phyloP scores from a whole-genome alignment of 2,797 vertebrate species.

The Scarus forsteni region DNA sequence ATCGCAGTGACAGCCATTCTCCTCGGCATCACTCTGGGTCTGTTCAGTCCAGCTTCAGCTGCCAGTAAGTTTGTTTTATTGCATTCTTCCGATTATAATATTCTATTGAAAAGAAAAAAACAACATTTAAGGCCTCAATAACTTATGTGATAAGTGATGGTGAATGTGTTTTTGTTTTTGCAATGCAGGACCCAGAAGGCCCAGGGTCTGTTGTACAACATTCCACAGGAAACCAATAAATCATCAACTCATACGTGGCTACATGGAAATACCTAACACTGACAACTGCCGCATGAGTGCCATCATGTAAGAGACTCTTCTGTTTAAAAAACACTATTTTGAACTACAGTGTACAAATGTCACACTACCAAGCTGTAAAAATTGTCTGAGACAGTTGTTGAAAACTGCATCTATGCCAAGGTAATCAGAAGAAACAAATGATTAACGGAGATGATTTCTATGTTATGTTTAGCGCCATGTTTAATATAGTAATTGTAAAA shows the following conservation, averaged over 20 bases:
- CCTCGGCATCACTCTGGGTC: conserved; percentile 57
- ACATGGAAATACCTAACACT: conserved; percentile 58
- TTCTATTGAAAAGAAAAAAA: not conserved
- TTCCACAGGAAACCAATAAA: conserved; percentile 64
- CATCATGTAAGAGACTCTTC: conserved; percentile 80
- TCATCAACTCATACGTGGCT: conserved; percentile 66
- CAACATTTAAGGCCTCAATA: not conserved
- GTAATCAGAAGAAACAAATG: not conserved
- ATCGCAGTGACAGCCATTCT: conserved; percentile 42
- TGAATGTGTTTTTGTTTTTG: conserved; percentile 29
- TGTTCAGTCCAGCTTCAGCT: conserved; percentile 45
- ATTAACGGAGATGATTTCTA: not conserved
- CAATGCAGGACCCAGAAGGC: conserved; percentile 37
- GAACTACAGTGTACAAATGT: not conserved
- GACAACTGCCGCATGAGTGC: conserved; percentile 78
- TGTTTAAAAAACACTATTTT: not conserved
- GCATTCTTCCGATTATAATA: not conserved
- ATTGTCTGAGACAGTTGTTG: not conserved
- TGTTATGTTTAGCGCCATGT: too few relatives aligned
- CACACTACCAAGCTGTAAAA: not conserved
- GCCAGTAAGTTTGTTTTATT: conserved; percentile 67
- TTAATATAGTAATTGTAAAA: too few relatives aligned
- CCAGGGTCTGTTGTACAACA: conserved; percentile 71
- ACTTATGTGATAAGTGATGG: not conserved
- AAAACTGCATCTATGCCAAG: conserved; percentile 5